A percentile compares a stretch with the other conserved stretches of the same genome.
These are phyloP conservation scores for Agriopis leucophaearia DNA, from an alignment of 2,888 invertebrate species.

Conservation along the genomic window DNA sequence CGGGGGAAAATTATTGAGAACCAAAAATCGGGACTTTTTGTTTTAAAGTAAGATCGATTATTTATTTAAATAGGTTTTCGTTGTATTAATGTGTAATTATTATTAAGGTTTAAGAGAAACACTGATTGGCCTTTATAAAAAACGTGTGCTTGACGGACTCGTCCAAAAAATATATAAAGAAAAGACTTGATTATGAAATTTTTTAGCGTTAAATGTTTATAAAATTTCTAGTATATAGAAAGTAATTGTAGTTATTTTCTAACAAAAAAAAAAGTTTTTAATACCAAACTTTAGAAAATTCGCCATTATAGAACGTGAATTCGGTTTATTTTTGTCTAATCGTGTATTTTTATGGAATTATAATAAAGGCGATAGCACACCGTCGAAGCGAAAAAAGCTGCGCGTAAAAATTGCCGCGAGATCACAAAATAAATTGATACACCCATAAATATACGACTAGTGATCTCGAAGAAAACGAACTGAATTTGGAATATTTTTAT, in stretches of 20 bases:
- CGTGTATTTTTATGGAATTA: neutral
- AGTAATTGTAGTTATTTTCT: slow-evolving; percentile 49
- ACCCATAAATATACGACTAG: too few relatives aligned
- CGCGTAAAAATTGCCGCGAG: too few relatives aligned
- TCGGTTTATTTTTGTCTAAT: neutral
- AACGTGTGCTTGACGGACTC: slow-evolving; percentile 80
- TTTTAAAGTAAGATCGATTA: slow-evolving; percentile 39
- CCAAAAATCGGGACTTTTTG: slow-evolving; percentile 50
- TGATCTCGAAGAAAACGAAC: too few relatives aligned
- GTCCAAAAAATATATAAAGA: slow-evolving; percentile 70
- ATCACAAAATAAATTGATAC: too few relatives aligned
- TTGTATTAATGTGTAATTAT: slow-evolving; percentile 54
- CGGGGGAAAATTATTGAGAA: slow-evolving; percentile 33
- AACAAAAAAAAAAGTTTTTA: slow-evolving; percentile 11
- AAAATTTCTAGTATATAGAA: slow-evolving; percentile 50
- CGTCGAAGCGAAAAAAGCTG: neutral
- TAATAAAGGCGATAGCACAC: neutral
- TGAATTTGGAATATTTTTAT: too few relatives aligned
- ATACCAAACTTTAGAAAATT: slow-evolving; percentile 3
- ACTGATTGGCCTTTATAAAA: slow-evolving; percentile 76
- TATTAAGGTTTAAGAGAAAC: slow-evolving; percentile 50
- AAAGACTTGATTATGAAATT: slow-evolving; percentile 83
- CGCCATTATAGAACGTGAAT: neutral
- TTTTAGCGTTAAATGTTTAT: slow-evolving; percentile 60
- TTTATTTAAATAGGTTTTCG: slow-evolving; percentile 54